Percentiles rank a stretch among this genome's conserved stretches.
phyloP scores from a whole-genome alignment of 2,113 vertebrate species.

The Eurystomus gularis region DNA sequence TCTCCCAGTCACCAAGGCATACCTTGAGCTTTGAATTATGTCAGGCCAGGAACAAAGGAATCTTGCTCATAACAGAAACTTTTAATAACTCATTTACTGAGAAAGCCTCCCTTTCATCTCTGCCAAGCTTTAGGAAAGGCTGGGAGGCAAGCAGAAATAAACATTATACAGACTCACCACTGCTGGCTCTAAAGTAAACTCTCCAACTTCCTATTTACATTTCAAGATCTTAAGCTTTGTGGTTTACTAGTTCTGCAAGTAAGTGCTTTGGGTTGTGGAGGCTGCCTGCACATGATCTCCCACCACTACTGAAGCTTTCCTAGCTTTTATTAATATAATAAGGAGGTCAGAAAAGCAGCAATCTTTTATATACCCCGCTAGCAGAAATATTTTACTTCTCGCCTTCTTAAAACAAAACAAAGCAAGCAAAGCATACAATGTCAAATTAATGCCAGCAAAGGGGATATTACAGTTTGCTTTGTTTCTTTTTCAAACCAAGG shows the following conservation, averaged over 20 bases:
- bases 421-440: neutral
- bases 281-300: conserved; percentile 61
- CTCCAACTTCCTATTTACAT: conserved; percentile 74
- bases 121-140: conserved; percentile 55
- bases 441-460: conserved; percentile 36
- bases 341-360: conserved; percentile 52
- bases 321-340: conserved; percentile 65
- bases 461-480: conserved; percentile 18
- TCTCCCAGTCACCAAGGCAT: conserved; percentile 21
- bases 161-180: conserved; percentile 38
- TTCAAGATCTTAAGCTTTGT: conserved; percentile 66
- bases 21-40: conserved; percentile 69
- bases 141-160: conserved; percentile 61
- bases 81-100: conserved; percentile 50
- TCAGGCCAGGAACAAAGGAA: conserved; percentile 65
- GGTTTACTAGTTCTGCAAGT: conserved; percentile 71
- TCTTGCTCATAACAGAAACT: conserved; percentile 59
- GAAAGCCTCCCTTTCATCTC: conserved; percentile 63
- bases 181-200: conserved; percentile 71
- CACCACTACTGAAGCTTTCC: conserved; percentile 49
- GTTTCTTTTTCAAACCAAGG: conserved; percentile 44
- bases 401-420: conserved; percentile 31
- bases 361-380: conserved; percentile 39
- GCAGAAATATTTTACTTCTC: conserved; percentile 44
- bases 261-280: conserved; percentile 67